phyloP scores from a whole-genome alignment of 2,797 vertebrate species.

The Psittacula echo region DNA sequence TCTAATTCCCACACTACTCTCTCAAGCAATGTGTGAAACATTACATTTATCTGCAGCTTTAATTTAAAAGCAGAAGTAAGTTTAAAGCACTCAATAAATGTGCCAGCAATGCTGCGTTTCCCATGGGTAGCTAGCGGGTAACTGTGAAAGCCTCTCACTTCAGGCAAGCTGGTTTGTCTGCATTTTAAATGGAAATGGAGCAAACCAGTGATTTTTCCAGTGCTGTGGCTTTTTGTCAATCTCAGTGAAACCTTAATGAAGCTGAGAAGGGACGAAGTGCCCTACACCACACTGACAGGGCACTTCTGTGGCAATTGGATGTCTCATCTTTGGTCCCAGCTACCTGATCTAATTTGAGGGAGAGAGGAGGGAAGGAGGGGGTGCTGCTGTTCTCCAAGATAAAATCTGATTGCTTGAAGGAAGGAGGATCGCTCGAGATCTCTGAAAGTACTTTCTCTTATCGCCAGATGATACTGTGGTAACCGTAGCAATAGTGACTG shows the following conservation, averaged over 20 bases:
- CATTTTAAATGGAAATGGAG: background rate
- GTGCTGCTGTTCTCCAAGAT: background rate
- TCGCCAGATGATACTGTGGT: background rate
- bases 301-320: background rate
- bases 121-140: background rate
- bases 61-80: background rate
- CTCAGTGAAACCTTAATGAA: background rate
- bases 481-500: background rate
- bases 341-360: background rate
- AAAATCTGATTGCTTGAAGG: background rate
- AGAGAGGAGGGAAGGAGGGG: background rate
- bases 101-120: background rate
- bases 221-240: background rate
- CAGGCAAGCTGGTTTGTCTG: background rate
- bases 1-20: background rate
- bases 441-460: background rate
- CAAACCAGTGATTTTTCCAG: background rate
- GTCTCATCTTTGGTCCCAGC: background rate
- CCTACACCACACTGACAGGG: background rate
- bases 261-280: background rate
- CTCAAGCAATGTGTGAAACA: background rate
- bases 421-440: background rate
- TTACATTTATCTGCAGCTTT: constrained; percentile 3
- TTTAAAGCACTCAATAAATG: background rate
- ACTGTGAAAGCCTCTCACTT: background rate